Evolutionary conservation across 2,888 invertebrate genomes (phyloP).

Genomic region (Drosophila subquinaria): DNA sequence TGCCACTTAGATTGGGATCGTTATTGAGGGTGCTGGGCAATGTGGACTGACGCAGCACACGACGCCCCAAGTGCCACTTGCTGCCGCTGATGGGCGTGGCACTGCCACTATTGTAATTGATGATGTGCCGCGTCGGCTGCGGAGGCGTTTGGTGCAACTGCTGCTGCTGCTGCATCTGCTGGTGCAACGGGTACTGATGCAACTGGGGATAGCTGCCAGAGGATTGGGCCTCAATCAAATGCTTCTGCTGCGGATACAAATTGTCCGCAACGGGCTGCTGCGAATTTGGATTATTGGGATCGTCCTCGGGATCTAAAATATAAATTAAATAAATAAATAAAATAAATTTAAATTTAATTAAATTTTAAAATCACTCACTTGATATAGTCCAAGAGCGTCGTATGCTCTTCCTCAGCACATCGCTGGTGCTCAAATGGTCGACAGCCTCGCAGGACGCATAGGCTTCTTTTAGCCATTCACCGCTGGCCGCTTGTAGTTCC

Average conservation of each 20-base stretch:
- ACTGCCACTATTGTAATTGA: constrained; percentile 77
- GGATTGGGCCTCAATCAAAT: constrained; percentile 87
- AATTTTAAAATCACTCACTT: constrained; percentile 86
- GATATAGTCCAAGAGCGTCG: constrained; percentile 91
- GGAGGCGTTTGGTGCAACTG: constrained; percentile 49
- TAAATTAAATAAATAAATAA: not conserved
- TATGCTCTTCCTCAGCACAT: constrained; percentile 89
- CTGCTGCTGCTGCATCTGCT: constrained; percentile 53
- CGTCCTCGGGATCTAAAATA: constrained; percentile 83
- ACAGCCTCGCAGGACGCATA: constrained; percentile 87
- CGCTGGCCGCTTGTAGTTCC: constrained; percentile 89
- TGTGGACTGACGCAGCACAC: constrained; percentile 85
- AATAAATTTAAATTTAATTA: not conserved
- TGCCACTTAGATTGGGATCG: constrained; percentile 78
- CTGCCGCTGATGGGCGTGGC: constrained; percentile 78
- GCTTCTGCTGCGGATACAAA: constrained; percentile 87
- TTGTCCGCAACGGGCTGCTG: constrained; percentile 85
- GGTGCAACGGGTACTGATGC: constrained; percentile 67
- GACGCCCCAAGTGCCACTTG: constrained; percentile 81
- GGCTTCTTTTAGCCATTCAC: constrained; percentile 89
- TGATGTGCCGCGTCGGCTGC: constrained; percentile 61
- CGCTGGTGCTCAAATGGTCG: constrained; percentile 87
- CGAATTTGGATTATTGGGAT: constrained; percentile 80
- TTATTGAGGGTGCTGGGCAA: constrained; percentile 83
- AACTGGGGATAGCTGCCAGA: constrained; percentile 83